A percentile compares a stretch with the other conserved stretches of the same genome.
phyloP scores from a whole-genome alignment of 2,113 vertebrate species.

The Gorsachius goisagi region DNA sequence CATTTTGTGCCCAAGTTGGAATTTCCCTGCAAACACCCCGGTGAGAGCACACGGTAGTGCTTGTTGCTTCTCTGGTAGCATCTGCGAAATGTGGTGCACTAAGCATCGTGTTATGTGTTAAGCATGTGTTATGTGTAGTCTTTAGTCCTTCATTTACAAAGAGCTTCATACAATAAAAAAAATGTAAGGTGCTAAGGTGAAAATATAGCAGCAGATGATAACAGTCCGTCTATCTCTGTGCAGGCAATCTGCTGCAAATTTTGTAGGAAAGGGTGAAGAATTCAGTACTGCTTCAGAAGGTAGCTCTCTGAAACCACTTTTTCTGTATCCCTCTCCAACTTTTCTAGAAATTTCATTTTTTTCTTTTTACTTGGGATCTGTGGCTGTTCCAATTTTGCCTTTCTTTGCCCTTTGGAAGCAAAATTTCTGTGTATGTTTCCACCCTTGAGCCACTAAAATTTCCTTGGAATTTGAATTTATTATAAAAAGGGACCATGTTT shows the following conservation, averaged over 20 bases:
- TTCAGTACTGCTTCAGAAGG: neutral
- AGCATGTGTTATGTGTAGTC: accelerated
- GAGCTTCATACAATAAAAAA: neutral
- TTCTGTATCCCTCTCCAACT: neutral
- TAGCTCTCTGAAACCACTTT: neutral
- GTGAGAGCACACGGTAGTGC: accelerated
- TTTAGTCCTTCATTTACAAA: neutral
- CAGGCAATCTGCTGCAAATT: neutral
- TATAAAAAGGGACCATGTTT: neutral
- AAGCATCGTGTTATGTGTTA: too few relatives aligned
- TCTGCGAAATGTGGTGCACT: neutral
- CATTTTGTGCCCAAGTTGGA: neutral
- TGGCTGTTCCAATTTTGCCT: neutral
- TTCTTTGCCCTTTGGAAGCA: neutral
- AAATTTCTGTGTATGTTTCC: neutral
- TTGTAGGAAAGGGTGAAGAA: neutral
- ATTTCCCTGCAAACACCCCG: neutral
- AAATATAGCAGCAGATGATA: neutral
- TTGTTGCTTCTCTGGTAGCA: neutral
- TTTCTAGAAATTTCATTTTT: neutral
- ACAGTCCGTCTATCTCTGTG: neutral
- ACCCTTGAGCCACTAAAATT: neutral
- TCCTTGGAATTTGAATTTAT: neutral
- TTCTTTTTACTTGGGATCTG: neutral
- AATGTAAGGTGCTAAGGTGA: neutral